These are phyloP conservation scores for Microvelia longipes DNA, from an alignment of 1,140 invertebrate genomes.

Conservation along the genomic window DNA sequence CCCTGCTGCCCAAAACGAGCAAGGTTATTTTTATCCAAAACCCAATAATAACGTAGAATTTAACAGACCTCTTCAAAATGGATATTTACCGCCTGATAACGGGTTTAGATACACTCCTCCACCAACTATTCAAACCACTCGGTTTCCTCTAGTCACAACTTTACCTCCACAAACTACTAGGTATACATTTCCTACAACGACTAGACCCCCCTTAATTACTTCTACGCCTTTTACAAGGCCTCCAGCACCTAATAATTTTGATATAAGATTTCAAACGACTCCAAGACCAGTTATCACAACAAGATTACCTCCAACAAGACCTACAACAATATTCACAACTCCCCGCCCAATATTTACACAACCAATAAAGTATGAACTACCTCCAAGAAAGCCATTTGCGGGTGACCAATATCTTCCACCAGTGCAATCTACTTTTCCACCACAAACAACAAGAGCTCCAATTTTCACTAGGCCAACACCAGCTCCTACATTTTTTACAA, in stretches of 20 bases:
- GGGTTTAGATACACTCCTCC: background rate
- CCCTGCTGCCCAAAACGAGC: background rate
- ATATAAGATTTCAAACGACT: background rate
- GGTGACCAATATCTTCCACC: background rate
- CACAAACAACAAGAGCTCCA: background rate
- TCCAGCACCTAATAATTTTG: background rate
- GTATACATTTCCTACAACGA: background rate
- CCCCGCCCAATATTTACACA: no score
- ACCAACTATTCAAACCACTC: background rate
- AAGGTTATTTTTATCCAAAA: constrained; percentile 11
- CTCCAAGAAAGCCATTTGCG: background rate
- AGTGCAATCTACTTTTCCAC: background rate
- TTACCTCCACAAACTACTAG: background rate
- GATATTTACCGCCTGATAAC: background rate
- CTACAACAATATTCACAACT: background rate
- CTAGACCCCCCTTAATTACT: background rate
- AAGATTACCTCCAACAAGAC: background rate
- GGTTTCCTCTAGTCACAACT: background rate
- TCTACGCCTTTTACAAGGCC: background rate
- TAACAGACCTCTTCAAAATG: background rate
- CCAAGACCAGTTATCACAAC: background rate
- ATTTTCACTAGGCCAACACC: background rate
- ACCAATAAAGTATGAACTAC: no score
- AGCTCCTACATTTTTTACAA: background rate
- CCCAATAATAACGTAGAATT: background rate